A percentile compares a stretch with the other conserved stretches of the same genome.
Evolutionary conservation across 2,113 vertebrate genomes (phyloP).

Genomic region (Natator depressus): DNA sequence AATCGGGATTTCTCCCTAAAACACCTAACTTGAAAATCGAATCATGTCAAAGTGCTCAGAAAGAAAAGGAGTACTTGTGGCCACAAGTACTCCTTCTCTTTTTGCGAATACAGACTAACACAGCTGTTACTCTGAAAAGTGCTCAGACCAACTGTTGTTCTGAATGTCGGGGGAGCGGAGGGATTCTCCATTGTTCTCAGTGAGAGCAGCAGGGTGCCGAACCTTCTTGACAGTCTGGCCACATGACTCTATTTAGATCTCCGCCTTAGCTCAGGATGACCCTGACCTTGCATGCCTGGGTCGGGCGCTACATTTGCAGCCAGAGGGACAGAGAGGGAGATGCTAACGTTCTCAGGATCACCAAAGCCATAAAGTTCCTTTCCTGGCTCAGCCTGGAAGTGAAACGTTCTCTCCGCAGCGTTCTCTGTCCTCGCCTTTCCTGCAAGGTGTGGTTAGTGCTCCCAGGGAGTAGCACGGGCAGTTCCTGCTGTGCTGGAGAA

Average conservation of each 20-base stretch:
- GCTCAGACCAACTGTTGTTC: background rate
- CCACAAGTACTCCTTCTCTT: too few relatives aligned
- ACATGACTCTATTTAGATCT: background rate
- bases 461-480: rapidly evolving
- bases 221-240: too few relatives aligned
- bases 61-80: too few relatives aligned
- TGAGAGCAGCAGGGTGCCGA: background rate
- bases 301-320: background rate
- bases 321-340: background rate
- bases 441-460: rapidly evolving
- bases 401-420: background rate
- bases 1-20: background rate
- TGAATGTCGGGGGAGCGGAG: background rate
- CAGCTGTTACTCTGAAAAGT: too few relatives aligned
- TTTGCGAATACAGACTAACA: too few relatives aligned
- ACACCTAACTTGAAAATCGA: background rate
- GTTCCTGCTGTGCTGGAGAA: background rate
- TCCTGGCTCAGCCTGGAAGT: background rate
- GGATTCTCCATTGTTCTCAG: background rate
- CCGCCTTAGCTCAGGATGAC: background rate
- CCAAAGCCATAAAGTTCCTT: background rate
- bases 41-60: background rate
- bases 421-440: background rate
- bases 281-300: background rate
- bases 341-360: background rate